Evolutionary conservation across 2,888 invertebrate species (phyloP), one percentile per base, ranked within the genome.

Genomic region (Deilephila porcellus): DNA sequence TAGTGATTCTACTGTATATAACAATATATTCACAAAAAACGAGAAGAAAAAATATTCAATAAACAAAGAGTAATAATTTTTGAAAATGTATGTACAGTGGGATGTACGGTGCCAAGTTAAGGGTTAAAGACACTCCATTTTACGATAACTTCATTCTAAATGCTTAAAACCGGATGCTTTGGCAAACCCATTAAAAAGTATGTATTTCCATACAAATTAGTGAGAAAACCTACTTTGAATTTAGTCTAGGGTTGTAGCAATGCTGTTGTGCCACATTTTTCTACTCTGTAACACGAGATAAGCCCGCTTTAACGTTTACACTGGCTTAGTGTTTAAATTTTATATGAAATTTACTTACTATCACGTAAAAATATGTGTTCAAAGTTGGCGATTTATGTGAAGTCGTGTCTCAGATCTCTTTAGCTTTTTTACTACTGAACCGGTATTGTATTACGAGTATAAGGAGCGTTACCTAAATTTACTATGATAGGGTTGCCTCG

Each of bases 291-390:
- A 60, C n/a, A 29, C 8, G 20, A 60, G 11, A 60, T 60, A 60
- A 60, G 11, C 17, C 4, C 11, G 29, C 14, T 7, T 17, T 29
- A 11, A 60, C 14, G 11, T 29, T 25, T 14, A 60, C 60, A 29
- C 6, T n/a, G n/a, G 64, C 11, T n/a, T 11, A 8, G 64, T n/a
- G 20, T 64, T 45, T 37, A 3, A 20, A 64, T 64, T 64, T 37
- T 64, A 64, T 11, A 64, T 37, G 11, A 64, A 64, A 37, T 64
- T 37, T 64, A 37, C 64, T 20, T 64, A 45, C 64, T 64, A 37
- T 64, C 8, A 37, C 37, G 37, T 20, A 64, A 37, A 63, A 45
- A 0, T 20, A 4, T 8, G 19, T 19, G 37, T 64, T 37, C 20
- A 37, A 64, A 64, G 20, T 64, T 37, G 11, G 20, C 64, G 20